Conservation (phyloP, 2,888 invertebrate genomes). For the Tachina lurida region DNA sequence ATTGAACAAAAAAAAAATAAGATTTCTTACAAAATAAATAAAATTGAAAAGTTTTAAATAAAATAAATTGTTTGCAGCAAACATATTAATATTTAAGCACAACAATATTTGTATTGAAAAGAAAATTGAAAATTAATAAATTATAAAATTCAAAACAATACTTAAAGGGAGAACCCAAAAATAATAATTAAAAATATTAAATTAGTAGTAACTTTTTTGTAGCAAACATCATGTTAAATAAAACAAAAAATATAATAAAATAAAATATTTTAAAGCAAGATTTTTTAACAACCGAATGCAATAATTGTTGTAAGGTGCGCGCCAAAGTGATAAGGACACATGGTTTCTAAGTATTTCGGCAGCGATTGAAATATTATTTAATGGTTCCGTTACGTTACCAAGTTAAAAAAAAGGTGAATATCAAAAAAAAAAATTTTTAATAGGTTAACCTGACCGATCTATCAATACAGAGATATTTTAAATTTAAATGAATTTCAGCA, state of each 20-base stretch:
- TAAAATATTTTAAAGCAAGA: slow-evolving; percentile 21
- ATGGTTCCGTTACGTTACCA: too few relatives aligned
- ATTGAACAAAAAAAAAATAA: slow-evolving; percentile 16
- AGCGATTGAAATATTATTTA: not conserved
- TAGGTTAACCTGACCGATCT: too few relatives aligned
- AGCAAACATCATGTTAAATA: slow-evolving; percentile 59
- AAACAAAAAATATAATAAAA: slow-evolving; percentile 25
- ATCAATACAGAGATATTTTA: too few relatives aligned
- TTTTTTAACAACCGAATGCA: slow-evolving; percentile 33
- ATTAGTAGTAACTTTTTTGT: slow-evolving; percentile 66
- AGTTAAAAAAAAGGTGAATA: too few relatives aligned
- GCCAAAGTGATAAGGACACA: not conserved
- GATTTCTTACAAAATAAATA: slow-evolving; percentile 59
- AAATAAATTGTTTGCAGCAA: slow-evolving; percentile 70
- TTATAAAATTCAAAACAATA: slow-evolving; percentile 32
- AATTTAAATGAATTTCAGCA: too few relatives aligned
- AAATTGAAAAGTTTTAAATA: slow-evolving; percentile 59
- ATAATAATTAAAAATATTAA: slow-evolving; percentile 27
- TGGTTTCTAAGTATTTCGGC: not conserved
- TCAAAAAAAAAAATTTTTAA: too few relatives aligned
- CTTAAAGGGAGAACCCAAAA: slow-evolving; percentile 13
- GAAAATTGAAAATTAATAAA: slow-evolving; percentile 16
- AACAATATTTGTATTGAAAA: slow-evolving; percentile 66
- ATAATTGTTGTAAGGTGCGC: slow-evolving; percentile 3
- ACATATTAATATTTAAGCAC: slow-evolving; percentile 68